phyloP scores from a whole-genome alignment of 92 coral and sea anemone genomes.

The Parazoanthus atlanticus region DNA sequence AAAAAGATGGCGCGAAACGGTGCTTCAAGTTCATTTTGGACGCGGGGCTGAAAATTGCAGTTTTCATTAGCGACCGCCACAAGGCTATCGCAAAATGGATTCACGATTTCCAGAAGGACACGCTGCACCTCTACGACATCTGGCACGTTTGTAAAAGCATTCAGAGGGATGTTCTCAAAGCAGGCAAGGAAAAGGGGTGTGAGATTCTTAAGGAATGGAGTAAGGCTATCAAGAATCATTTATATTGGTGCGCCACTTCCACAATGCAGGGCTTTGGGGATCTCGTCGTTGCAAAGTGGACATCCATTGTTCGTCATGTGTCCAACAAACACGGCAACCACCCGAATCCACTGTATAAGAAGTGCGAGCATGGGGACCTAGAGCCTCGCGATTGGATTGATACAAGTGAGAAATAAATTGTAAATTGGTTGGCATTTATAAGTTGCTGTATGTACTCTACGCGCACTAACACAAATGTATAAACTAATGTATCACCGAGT shows the following conservation, averaged over 20 bases:
- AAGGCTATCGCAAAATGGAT: conserved; percentile 39
- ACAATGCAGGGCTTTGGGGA: conserved; percentile 33
- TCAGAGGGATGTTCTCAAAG: conserved; percentile 13
- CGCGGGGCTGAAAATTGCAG: conserved; percentile 9
- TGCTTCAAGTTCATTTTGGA: conserved; percentile 22
- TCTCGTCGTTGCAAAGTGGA: conserved; percentile 27
- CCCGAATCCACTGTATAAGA: conserved; percentile 20
- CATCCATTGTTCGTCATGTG: conserved; percentile 32
- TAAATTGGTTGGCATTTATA: too few relatives aligned
- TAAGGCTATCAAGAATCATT: conserved; percentile 17
- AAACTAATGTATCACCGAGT: too few relatives aligned
- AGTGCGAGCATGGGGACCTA: conserved; percentile 33
- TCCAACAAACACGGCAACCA: conserved; percentile 35
- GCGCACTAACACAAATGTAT: too few relatives aligned
- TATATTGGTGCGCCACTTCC: conserved; percentile 42
- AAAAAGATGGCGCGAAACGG: conserved; percentile 16
- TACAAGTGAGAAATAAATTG: background rate
- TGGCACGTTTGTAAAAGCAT: conserved; percentile 47
- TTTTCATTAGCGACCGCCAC: conserved; percentile 46
- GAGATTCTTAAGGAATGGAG: conserved; percentile 17
- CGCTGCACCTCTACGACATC: conserved; percentile 31
- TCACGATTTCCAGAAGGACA: background rate
- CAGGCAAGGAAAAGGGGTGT: conserved; percentile 36
- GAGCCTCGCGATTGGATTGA: conserved; percentile 29
- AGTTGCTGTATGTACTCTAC: too few relatives aligned